Evolutionary conservation across 2,113 vertebrate genomes (phyloP), one percentile per base, ranked within the genome.

Genomic region (Terrapene triunguis): DNA sequence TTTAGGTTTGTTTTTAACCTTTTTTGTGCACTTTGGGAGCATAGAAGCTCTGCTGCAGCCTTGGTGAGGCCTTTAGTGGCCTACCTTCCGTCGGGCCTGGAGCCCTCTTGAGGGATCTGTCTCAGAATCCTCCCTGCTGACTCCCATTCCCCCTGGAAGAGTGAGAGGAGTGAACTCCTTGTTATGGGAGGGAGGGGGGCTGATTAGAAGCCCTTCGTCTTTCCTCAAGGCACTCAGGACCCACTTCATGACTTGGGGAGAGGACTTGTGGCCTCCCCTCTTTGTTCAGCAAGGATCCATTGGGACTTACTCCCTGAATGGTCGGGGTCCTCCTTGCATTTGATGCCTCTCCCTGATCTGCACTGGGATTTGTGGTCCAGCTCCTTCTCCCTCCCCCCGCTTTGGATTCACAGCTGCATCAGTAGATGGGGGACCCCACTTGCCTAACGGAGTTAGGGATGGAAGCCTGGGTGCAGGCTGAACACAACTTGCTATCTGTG

Each of bases 311-410:
- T 38, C 35, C 19, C 5, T 38, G n/a, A 72, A 21, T 38, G 19
- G 19, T 22, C 35, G 4, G 35, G 2, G 17, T 65, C 14, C 32
- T 32, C 62, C 16, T 35, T n/a, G 62, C 29, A 62, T n/a, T 69
- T 69, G 62, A 69, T 69, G 35, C 62, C 35, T 69, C 35, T 69
- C 62, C 35, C 62, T 69, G 32, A 35, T 69, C 17, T n/a, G 59
- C 59, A 32, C 13, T 65, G 35, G 32, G 17, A 65, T 72, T 38
- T 19, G 19, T 38, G 8, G 9, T 38, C 65, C n/a, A 38, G 13
- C 14, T 6, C 17, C 35, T 10, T 8, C 8, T 16, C 5, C 17
- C 8, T 5, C 8, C 8, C 8, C 9, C 5, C 19, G 7, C 16
- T 9, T 21, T 72, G 17, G 19, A n/a, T n/a, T 38, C n/a, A 10